These are phyloP conservation scores for Thripadectes ignobilis DNA, from an alignment of 2,797 vertebrate genomes.

Conservation along the genomic window DNA sequence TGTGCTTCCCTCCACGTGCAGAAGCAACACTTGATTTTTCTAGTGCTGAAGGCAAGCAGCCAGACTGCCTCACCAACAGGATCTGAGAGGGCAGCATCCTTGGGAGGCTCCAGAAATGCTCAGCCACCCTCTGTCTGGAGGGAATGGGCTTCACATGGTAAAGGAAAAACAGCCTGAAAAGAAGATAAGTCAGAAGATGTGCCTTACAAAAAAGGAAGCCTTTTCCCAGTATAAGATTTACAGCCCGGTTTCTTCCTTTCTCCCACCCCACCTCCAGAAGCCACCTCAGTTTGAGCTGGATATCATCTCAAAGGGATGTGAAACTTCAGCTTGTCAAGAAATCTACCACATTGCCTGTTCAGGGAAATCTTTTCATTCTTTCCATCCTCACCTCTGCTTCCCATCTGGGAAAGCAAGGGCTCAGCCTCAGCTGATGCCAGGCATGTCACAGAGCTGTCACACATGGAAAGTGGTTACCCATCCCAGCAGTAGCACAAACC, in stretches of 20 bases:
- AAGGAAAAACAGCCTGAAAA: neutral
- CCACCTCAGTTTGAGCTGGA: neutral
- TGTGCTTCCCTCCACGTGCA: neutral
- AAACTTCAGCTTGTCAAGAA: neutral
- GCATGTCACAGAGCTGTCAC: neutral
- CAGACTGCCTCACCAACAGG: neutral
- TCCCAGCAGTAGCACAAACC: neutral
- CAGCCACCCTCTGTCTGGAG: neutral
- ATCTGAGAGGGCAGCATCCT: neutral
- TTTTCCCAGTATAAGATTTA: neutral
- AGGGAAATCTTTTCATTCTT: neutral
- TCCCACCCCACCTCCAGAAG: neutral
- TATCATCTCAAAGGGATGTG: neutral
- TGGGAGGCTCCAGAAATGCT: neutral
- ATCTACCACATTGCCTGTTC: neutral
- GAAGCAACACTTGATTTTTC: neutral
- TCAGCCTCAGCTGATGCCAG: neutral
- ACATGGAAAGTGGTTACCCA: neutral
- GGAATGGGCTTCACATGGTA: neutral
- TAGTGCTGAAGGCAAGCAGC: neutral
- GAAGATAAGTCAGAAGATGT: neutral
- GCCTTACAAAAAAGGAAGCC: neutral
- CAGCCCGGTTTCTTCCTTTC: neutral
- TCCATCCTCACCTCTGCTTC: neutral
- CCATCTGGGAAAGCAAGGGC: neutral